phyloP scores from a whole-genome alignment of 2,113 vertebrate genomes.

The Etia nguti region DNA sequence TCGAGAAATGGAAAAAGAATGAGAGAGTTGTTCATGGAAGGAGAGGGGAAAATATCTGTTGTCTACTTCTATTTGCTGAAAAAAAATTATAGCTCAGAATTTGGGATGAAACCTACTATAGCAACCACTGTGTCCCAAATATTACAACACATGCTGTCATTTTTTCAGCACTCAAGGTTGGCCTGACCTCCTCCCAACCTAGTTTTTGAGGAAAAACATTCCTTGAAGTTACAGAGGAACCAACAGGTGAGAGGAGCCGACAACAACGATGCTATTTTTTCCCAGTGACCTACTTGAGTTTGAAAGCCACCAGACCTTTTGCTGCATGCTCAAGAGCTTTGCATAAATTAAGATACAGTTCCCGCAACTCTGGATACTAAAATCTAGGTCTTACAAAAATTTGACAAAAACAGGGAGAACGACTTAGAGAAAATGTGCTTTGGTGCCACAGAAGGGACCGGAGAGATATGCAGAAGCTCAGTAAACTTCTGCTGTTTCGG shows the following conservation, averaged over 20 bases:
- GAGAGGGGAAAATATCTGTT: background rate
- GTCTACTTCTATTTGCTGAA: background rate
- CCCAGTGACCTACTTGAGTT: conserved; percentile 42
- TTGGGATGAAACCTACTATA: background rate
- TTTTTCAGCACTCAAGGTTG: conserved; percentile 36
- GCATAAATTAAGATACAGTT: background rate
- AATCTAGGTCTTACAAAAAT: conserved; percentile 6
- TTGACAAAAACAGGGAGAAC: background rate
- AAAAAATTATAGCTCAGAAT: background rate
- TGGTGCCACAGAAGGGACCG: background rate
- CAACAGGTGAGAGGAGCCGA: conserved; percentile 52
- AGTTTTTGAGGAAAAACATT: conserved; percentile 26
- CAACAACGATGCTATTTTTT: conserved; percentile 56
- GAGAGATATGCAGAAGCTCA: background rate
- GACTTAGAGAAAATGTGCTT: background rate
- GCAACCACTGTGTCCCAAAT: background rate
- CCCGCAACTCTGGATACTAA: background rate
- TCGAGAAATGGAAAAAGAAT: background rate
- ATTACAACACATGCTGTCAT: background rate
- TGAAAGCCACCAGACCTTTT: conserved; percentile 19
- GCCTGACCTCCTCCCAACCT: conserved; percentile 36
- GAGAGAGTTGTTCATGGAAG: background rate
- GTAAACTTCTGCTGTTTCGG: background rate
- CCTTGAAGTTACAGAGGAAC: conserved; percentile 11
- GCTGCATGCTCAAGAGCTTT: conserved; percentile 13